Evolutionary conservation across 2,113 vertebrate genomes (phyloP), one percentile per base, ranked within the genome.

Genomic region (Cyanoliseus patagonus): DNA sequence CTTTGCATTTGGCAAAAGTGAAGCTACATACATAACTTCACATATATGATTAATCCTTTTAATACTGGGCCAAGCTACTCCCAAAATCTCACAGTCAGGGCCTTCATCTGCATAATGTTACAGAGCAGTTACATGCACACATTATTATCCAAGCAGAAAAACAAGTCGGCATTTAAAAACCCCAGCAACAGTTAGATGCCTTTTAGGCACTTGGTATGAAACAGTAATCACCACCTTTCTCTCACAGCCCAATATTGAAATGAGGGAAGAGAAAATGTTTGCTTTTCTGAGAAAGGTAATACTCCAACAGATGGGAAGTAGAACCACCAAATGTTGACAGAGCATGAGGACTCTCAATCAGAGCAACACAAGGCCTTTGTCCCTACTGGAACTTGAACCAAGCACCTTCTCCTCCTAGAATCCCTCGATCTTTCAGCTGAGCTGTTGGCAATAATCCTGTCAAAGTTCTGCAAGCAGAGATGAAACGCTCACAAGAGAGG

Each of bases 291-390:
- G 81, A 73, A 92, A 59, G 91, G 66, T 69, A 37, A 85, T 85
- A 85, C 63, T 83, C 91, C 94, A 87, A 27, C 11, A 70, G 68
- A 82, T 5, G 47, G 92, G 61, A 37, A 85, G 35, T 1, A 55
- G 74, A 87, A n/a, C 27, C 59, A 87, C 59, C 88, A 96, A 95
- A 94, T 85, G 95, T 89, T 94, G 95, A 94, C 49, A 3, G 83
- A 94, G 64, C 2, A 11, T 3, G 6, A 84, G 47, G 86, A 79
- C 28, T 73, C 0, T 0, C 85, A 81, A 2, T 23, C 76, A 41
- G 5, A 61, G 62, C 7, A 0, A 47, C n/a, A 9, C 14, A 62
- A 88, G 80, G 95, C 35, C 83, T 46, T 61, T 35, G 31, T 37
- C 66, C 57, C 83, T 62, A 28, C 13, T 57, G 62, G 66, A 53